These are phyloP conservation scores for Lepidotrigona ventralis DNA, from an alignment of 1,140 invertebrate species.

Conservation along the genomic window DNA sequence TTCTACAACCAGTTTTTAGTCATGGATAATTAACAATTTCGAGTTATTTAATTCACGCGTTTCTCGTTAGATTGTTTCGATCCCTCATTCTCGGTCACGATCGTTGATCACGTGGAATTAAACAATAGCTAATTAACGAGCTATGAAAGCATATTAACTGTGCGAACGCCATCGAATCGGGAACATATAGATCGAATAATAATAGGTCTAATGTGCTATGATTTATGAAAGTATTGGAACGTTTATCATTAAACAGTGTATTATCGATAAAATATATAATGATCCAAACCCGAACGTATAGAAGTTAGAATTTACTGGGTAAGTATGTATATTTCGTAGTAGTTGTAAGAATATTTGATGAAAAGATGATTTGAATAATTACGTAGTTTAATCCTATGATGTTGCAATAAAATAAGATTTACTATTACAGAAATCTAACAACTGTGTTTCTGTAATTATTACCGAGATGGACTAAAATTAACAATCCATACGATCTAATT, in stretches of 20 bases:
- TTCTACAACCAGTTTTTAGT: background rate
- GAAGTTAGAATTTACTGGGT: background rate
- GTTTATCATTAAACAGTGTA: too few relatives aligned
- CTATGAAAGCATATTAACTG: background rate
- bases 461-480: too few relatives aligned
- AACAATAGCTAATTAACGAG: background rate
- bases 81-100: background rate
- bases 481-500: too few relatives aligned
- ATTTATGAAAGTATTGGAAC: background rate
- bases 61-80: background rate
- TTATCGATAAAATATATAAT: background rate
- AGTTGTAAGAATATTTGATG: background rate
- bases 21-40: background rate
- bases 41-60: background rate
- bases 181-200: background rate
- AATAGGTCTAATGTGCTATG: background rate
- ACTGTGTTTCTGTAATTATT: too few relatives aligned
- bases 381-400: background rate
- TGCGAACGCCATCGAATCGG: background rate
- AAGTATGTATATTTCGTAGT: background rate
- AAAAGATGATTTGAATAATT: background rate
- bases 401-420: background rate
- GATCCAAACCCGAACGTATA: background rate
- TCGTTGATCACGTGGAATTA: background rate
- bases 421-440: too few relatives aligned